Evolutionary conservation across 2,888 invertebrate species (phyloP).

Genomic region (Drosophila ustulata): DNA sequence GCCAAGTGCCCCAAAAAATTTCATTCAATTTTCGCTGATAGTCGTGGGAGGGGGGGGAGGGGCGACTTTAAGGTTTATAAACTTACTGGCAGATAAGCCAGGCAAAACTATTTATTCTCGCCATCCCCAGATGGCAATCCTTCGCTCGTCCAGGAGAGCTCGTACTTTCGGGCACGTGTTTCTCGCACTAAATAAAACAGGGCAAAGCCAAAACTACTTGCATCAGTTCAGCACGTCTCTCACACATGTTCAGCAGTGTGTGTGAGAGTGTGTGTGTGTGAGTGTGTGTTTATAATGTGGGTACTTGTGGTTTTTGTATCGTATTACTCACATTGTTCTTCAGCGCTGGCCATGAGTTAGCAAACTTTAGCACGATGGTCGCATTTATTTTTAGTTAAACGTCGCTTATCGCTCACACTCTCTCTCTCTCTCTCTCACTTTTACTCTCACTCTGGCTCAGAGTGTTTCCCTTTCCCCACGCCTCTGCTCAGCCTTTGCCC

Average conservation of each 20-base stretch:
- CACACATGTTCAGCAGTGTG: conserved; percentile 5
- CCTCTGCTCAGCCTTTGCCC: conserved; percentile 18
- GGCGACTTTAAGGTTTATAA: conserved; percentile 3
- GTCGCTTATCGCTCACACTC: conserved; percentile 52
- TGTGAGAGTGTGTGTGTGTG: background rate
- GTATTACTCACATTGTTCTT: conserved; percentile 50
- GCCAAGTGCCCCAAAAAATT: background rate
- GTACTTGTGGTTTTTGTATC: conserved; percentile 54
- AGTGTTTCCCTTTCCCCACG: background rate
- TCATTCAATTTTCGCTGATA: background rate
- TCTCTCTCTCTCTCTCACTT: conserved; percentile 10
- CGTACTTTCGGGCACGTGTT: conserved; percentile 33
- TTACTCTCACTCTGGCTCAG: background rate
- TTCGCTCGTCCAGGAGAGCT: background rate
- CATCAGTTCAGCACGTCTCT: conserved; percentile 16
- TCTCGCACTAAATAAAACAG: conserved; percentile 23
- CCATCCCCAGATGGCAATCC: conserved; percentile 9
- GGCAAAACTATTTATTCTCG: conserved; percentile 9
- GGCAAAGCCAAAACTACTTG: conserved; percentile 17
- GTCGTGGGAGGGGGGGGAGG: too few relatives aligned
- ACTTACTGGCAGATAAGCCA: conserved; percentile 3
- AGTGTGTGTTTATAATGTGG: conserved; percentile 22
- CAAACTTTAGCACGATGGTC: conserved; percentile 32
- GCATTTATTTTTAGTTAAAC: conserved; percentile 62
- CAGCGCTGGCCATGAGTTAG: conserved; percentile 46